Percentiles rank a stretch among this genome's conserved stretches.
Evolutionary conservation across 2,888 invertebrate genomes (phyloP).

Genomic region (Imbricaverruca yamaguchii): DNA sequence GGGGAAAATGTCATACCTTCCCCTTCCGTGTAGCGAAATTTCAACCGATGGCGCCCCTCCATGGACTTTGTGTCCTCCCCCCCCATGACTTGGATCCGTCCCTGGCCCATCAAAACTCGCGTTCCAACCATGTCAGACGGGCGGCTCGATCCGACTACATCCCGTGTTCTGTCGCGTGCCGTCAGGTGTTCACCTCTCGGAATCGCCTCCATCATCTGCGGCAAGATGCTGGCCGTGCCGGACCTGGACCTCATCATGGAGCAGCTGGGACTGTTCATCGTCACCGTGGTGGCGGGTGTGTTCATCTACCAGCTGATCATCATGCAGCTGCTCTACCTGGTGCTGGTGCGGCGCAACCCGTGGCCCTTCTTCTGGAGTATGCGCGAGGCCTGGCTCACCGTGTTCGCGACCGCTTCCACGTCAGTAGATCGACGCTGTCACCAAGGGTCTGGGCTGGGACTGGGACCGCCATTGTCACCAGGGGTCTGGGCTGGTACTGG

Average conservation of each 20-base stretch:
- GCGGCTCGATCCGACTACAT: too few species aligned
- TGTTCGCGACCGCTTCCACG: slow-evolving; percentile 86
- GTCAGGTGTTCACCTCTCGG: slow-evolving; percentile 67
- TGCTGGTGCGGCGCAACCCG: slow-evolving; percentile 71
- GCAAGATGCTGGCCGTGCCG: slow-evolving; percentile 63
- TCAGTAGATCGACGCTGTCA: slow-evolving; percentile 47
- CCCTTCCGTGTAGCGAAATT: too few species aligned
- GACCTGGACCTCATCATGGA: slow-evolving; percentile 47
- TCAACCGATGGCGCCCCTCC: too few species aligned
- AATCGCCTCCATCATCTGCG: slow-evolving; percentile 75
- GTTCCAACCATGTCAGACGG: too few species aligned
- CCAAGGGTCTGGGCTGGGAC: too few species aligned
- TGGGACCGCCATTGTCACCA: too few species aligned
- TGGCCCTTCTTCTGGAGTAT: slow-evolving; percentile 77
- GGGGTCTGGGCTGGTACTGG: too few species aligned
- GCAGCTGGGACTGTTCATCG: slow-evolving; percentile 48
- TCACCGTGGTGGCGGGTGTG: slow-evolving; percentile 72
- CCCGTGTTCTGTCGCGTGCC: slow-evolving; percentile 26
- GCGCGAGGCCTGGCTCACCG: slow-evolving; percentile 74
- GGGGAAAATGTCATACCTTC: too few species aligned
- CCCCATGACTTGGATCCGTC: too few species aligned
- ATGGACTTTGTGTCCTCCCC: too few species aligned
- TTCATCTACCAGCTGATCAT: slow-evolving; percentile 74
- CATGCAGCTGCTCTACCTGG: slow-evolving; percentile 74
- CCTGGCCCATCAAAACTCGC: too few species aligned